Evolutionary conservation across 2,888 invertebrate genomes (phyloP).

Genomic region (Onchidella celtica): DNA sequence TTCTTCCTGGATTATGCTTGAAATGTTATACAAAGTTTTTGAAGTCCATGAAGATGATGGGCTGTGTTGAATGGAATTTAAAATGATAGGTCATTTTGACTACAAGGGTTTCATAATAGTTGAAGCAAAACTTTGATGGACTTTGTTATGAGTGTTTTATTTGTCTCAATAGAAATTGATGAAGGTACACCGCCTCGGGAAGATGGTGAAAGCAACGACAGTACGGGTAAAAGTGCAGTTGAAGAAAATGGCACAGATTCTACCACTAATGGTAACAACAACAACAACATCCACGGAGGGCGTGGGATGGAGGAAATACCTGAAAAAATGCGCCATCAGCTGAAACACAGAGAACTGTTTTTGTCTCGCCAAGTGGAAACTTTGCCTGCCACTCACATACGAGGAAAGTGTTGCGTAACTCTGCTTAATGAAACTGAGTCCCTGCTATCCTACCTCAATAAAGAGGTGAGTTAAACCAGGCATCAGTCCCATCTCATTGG

Average conservation of each 20-base stretch:
- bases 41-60: too few species aligned
- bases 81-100: too few species aligned
- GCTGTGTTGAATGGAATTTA: too few species aligned
- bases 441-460: constrained; percentile 96
- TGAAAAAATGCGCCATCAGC: constrained; percentile 91
- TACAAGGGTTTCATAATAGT: too few species aligned
- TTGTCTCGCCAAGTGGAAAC: constrained; percentile 97
- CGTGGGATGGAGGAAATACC: constrained; percentile 53
- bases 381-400: constrained; percentile 98
- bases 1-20: too few species aligned
- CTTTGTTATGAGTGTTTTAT: too few species aligned
- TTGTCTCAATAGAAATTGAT: constrained; percentile 43
- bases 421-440: constrained; percentile 99
- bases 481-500: too few species aligned
- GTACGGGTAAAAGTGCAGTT: not conserved
- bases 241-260: constrained; percentile 23
- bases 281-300: constrained; percentile 39
- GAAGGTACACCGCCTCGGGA: constrained; percentile 23
- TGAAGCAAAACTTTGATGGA: too few species aligned
- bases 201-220: constrained; percentile 39
- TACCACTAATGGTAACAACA: constrained; percentile 35
- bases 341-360: constrained; percentile 98
- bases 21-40: too few species aligned
- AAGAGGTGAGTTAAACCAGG: constrained; percentile 88
- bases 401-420: constrained; percentile 99